Conservation (phyloP, 2,797 vertebrate genomes). For the Sebastes goodei region DNA sequence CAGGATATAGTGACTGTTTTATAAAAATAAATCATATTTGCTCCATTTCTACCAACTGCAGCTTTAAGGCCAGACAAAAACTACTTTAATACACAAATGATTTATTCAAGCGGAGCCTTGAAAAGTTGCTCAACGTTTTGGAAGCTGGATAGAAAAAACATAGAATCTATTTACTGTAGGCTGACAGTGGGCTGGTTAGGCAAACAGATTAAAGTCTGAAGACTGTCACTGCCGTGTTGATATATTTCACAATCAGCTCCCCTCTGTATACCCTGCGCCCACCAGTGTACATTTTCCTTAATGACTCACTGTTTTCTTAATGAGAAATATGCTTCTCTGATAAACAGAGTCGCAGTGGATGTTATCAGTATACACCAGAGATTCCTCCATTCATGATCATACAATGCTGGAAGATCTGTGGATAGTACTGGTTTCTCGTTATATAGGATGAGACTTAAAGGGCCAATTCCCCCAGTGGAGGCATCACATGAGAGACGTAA, state of each 20-base stretch:
- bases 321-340: conserved; percentile 3
- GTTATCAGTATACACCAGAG: not conserved
- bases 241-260: conserved; percentile 43
- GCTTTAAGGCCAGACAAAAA: not conserved
- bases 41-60: no score
- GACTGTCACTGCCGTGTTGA: conserved; percentile 11
- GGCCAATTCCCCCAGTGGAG: not conserved
- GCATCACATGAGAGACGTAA: not conserved
- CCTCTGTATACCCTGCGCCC: not conserved
- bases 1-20: no score
- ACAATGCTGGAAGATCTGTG: not conserved
- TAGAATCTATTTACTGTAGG: not conserved
- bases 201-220: conserved; percentile 70
- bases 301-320: conserved; percentile 47
- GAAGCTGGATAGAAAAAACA: not conserved
- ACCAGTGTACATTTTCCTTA: conserved; percentile 15
- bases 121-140: conserved; percentile 17
- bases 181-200: not conserved
- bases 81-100: not conserved
- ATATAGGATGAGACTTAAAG: not conserved
- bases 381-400: not conserved
- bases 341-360: not conserved
- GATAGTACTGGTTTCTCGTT: not conserved
- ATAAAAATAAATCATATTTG: no score
- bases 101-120: not conserved